A percentile compares a stretch with the other conserved stretches of the same genome.
phyloP scores from a whole-genome alignment of 2,113 vertebrate species.

The Hydrolagus affinis region DNA sequence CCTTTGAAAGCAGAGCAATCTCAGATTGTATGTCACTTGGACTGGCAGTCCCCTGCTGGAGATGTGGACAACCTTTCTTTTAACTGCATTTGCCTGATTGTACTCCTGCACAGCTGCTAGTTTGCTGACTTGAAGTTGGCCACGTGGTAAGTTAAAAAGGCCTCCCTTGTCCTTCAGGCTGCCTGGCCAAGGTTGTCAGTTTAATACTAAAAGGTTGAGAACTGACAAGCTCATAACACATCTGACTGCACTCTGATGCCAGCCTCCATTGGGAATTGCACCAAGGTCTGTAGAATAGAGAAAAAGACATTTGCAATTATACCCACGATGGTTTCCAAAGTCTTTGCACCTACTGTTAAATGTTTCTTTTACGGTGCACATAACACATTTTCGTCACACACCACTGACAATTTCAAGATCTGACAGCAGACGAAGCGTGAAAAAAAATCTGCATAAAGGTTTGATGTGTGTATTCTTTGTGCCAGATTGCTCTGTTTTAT shows the following conservation, averaged over 20 bases:
- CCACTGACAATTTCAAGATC: neutral
- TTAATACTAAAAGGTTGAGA: constrained; percentile 14
- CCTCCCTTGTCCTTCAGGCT: constrained; percentile 2
- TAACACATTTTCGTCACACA: too few relatives aligned
- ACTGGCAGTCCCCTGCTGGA: neutral
- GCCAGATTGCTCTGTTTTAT: neutral
- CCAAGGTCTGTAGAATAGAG: neutral
- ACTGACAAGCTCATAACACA: constrained; percentile 1
- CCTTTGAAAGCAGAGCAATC: constrained; percentile 3
- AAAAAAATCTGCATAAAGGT: neutral
- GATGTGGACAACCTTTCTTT: neutral
- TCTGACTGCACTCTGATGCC: neutral
- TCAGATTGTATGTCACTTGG: neutral
- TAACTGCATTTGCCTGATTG: neutral
- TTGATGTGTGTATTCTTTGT: neutral
- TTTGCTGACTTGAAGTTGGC: neutral
- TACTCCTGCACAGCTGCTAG: neutral
- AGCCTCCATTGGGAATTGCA: neutral
- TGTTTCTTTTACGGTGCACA: neutral
- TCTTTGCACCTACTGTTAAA: neutral
- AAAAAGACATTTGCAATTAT: neutral
- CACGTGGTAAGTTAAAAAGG: constrained; percentile 10
- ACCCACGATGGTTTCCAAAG: neutral
- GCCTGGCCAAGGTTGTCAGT: constrained; percentile 25
- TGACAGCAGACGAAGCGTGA: neutral